Evolutionary conservation across 2,797 vertebrate species (phyloP), one percentile per base, ranked within the genome.

Genomic region (Zalophus californianus): DNA sequence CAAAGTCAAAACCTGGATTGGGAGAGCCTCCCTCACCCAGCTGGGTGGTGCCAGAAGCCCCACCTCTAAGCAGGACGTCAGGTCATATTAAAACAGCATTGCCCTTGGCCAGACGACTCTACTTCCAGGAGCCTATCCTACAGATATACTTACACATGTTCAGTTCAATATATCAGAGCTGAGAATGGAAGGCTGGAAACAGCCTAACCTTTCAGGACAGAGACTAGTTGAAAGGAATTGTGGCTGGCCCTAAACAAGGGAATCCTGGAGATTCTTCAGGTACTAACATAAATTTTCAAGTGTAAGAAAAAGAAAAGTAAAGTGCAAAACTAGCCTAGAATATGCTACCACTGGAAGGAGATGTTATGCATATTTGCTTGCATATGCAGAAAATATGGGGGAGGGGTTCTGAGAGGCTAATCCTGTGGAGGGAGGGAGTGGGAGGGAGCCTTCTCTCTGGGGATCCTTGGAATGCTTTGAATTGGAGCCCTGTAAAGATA

Each of bases 201-300:
- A 41, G 52, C 41, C 25, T 25, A 12, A 32, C 23, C 0, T 3
- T 7, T 35, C 38, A 16, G 1, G n/a, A 41, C 11, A 4, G 29
- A 78, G 23, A 10, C 50, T 87, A 35, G 14, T 32, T 72, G 18
- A 78, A 50, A 5, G 11, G 52, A 75, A 86, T 11, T 2, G 2
- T n/a, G 77, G 23, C 44, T 25, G 1, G 18, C 29, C 41, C 70
- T 52, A 35, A 25, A 25, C 13, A 35, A 66, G 75, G 41, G 25
- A 79, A 38, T 15, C 58, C 4, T 13, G 32, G 50, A 56, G 48
- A 38, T 11, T 38, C 85, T 86, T 90, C 38, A 82, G 41, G 15
- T 50, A 32, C 27, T 1, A 13, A 66, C 60, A 72, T 4, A 7
- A 29, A 86, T 20, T 88, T 86, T 66, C 44, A 83, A 70, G 16